Base-by-base conservation (phyloP, 1,140 invertebrate genomes). In the Gonioctena quinquepunctata region DNA sequence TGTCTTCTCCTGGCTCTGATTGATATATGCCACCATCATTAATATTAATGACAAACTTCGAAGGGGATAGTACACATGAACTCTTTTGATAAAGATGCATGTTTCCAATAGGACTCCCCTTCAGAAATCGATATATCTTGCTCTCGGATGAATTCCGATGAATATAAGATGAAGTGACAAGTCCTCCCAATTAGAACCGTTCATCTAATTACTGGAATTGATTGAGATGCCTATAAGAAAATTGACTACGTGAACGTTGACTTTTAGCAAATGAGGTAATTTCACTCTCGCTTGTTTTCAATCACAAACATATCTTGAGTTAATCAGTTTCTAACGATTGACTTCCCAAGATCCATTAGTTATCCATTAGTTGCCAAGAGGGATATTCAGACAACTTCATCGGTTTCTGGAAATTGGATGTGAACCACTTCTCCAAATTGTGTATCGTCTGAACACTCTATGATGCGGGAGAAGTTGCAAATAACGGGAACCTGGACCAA, bases 221-320 rank as follows among this genome's bases (percentile, higher is more conserved):
- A 42, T 42, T 42, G 33, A 42, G 33, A 42, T 42, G 16, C 33
- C 33, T 42, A 42, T 42, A 11, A 42, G 33, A 42, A 42, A 42
- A 42, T 42, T 42, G 33, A 11, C 33, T 13, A n/a, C 33, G 33
- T 42, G 33, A 42, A 42, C 33, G 33, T 11, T 42, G 8, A 42
- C 33, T 42, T 3, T n/a, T 21, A 25, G 21, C 19, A n/a, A 57
- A 57, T 25, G 5, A 2, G 21, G 54, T 57, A 57, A 57, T 57
- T 57, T 22, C 54, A 57, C 54, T 57, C 21, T 57, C 54, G 25
- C 54, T 57, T 22, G 54, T 57, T 57, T 57, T 57, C 54, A 57
- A 57, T 57, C 21, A 57, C 6, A 25, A 57, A 19, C 21, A 21
- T 25, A 16, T 57, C 33, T 13, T 42, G 16, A 42, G 13, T 42